These are phyloP conservation scores for Pelusios castaneus DNA, from an alignment of 2,113 vertebrate genomes.

Conservation along the genomic window DNA sequence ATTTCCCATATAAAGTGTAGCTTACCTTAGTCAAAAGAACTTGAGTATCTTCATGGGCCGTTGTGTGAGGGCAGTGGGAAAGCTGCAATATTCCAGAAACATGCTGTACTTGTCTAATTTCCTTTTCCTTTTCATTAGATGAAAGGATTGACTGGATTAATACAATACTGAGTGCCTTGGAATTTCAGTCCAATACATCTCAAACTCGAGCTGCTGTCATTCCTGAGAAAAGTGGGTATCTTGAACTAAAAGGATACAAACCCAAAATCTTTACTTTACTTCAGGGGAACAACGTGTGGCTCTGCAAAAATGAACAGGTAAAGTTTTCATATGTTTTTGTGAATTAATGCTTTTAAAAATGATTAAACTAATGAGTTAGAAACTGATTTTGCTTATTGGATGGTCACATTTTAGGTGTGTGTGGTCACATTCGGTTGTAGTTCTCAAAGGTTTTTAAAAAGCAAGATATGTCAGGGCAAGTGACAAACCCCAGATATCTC, in stretches of 20 bases:
- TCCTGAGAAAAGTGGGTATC: conserved; percentile 87
- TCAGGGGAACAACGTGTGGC: conserved; percentile 89
- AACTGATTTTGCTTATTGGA: conserved; percentile 38
- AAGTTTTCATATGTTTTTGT: conserved; percentile 50
- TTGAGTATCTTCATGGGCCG: background rate
- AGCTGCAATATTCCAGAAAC: background rate
- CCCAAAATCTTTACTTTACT: conserved; percentile 91
- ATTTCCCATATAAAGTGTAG: background rate
- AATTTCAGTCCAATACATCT: conserved; percentile 72
- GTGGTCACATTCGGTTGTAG: conserved; percentile 41
- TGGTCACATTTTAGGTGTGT: conserved; percentile 45
- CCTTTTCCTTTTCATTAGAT: conserved; percentile 75
- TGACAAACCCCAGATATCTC: conserved; percentile 44
- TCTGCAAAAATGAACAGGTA: conserved; percentile 98
- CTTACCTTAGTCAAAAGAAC: background rate
- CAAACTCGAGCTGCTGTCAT: conserved; percentile 69
- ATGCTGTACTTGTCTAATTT: background rate
- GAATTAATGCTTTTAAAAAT: conserved; percentile 50
- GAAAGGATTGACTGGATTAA: conserved; percentile 94
- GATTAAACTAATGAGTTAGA: conserved; percentile 45
- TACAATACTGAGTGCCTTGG: conserved; percentile 82
- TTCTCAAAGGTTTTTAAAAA: conserved; percentile 40
- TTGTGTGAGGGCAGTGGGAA: background rate
- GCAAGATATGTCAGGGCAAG: conserved; percentile 40
- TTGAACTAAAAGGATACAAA: conserved; percentile 95